A percentile compares a stretch with the other conserved stretches of the same genome.
phyloP scores from a whole-genome alignment of 1,140 invertebrate species.

The Himalopsyche phryganea region DNA sequence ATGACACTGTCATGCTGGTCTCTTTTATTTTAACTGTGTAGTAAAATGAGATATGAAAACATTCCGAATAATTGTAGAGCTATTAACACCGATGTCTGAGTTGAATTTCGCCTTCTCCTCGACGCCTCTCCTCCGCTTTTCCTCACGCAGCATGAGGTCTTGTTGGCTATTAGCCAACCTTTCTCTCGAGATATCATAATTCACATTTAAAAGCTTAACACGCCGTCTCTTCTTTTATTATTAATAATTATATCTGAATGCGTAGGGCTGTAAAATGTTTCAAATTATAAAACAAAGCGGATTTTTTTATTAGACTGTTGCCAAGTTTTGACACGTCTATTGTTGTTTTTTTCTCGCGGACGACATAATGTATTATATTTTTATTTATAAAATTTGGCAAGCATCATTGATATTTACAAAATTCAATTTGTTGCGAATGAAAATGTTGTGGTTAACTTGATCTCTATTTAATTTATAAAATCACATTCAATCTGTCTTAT shows the following conservation, averaged over 20 bases:
- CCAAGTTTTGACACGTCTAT: too few species aligned
- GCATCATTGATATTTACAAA: too few species aligned
- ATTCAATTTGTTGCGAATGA: too few species aligned
- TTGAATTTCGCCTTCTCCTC: neutral
- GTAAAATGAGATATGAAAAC: conserved; percentile 25
- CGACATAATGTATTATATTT: too few species aligned
- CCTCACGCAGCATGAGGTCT: neutral
- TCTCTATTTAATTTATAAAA: too few species aligned
- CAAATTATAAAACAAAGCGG: too few species aligned
- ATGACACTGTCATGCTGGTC: neutral
- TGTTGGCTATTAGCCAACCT: conserved; percentile 12
- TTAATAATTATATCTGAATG: conserved; percentile 8
- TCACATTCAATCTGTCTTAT: too few species aligned
- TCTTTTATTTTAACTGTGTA: conserved; percentile 1
- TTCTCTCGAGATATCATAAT: conserved; percentile 25
- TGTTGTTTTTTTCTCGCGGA: too few species aligned
- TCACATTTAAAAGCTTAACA: conserved; percentile 28
- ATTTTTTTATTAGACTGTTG: too few species aligned
- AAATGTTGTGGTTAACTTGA: too few species aligned
- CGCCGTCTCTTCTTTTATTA: conserved; percentile 16
- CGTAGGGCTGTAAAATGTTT: too few species aligned
- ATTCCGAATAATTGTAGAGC: conserved; percentile 28
- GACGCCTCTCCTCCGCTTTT: neutral
- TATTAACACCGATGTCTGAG: conserved; percentile 23
- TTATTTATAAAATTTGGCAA: too few species aligned